phyloP scores from a whole-genome alignment of 2,797 vertebrate species.

The Typhlichthys subterraneus region DNA sequence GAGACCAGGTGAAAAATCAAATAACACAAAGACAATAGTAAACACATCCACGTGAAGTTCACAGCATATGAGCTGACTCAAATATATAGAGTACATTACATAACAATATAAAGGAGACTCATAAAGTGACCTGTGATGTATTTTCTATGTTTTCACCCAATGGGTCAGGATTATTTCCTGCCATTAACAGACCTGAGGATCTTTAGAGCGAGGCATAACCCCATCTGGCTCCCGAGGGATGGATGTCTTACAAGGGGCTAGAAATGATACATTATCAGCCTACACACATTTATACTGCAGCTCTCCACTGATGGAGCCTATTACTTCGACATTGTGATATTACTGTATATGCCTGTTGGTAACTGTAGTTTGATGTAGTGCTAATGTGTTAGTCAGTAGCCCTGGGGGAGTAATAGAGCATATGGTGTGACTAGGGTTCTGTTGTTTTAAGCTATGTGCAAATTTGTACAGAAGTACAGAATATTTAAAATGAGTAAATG shows the following conservation, averaged over 20 bases:
- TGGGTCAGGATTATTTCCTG: not conserved
- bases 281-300: not conserved
- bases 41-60: too few relatives aligned
- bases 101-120: too few relatives aligned
- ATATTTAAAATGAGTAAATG: too few relatives aligned
- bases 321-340: not conserved
- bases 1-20: too few relatives aligned
- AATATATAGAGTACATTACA: too few relatives aligned
- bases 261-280: slow-evolving; percentile 19
- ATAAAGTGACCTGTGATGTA: too few relatives aligned
- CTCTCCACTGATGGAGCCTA: not conserved
- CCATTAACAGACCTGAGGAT: not conserved
- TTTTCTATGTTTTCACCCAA: not conserved
- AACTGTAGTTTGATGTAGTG: not conserved
- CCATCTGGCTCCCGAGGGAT: slow-evolving; percentile 1
- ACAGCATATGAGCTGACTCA: too few relatives aligned
- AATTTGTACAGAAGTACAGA: too few relatives aligned
- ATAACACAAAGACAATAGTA: too few relatives aligned
- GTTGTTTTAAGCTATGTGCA: too few relatives aligned
- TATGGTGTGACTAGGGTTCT: too few relatives aligned
- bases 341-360: slow-evolving; percentile 4
- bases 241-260: not conserved
- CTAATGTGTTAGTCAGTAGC: not conserved
- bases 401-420: not conserved
- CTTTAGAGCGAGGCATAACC: not conserved